These are phyloP conservation scores for Steinernema scapterisci DNA, from an alignment of 2,888 invertebrate species.

Conservation along the genomic window DNA sequence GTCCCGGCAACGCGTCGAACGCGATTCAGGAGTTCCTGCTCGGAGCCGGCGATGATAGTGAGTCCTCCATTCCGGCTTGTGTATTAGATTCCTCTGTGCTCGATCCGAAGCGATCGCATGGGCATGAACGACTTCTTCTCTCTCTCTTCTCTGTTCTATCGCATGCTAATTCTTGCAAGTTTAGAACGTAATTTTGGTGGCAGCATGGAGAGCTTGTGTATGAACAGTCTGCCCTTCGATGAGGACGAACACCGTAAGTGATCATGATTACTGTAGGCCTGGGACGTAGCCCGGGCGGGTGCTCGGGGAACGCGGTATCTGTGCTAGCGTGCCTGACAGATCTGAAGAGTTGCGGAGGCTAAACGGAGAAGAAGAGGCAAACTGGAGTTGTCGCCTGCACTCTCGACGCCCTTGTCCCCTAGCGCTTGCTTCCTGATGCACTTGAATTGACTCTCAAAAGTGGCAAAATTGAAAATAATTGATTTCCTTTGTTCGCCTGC, in stretches of 20 bases:
- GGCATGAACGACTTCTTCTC: not conserved
- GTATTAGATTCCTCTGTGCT: not conserved
- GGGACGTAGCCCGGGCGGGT: no score
- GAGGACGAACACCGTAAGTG: constrained; percentile 39
- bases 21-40: constrained; percentile 47
- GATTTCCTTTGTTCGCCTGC: not conserved
- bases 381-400: no score
- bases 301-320: no score
- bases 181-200: constrained; percentile 68
- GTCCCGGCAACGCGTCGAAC: constrained; percentile 57
- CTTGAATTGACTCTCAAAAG: not conserved
- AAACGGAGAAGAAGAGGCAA: no score
- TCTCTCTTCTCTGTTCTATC: constrained; percentile 31
- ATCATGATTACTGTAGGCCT: constrained; percentile 3
- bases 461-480: not conserved
- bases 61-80: not conserved
- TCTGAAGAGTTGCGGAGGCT: no score
- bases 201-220: constrained; percentile 61
- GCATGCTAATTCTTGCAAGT: constrained; percentile 38
- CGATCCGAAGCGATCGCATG: not conserved
- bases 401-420: not conserved
- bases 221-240: constrained; percentile 60
- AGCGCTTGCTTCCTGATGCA: not conserved
- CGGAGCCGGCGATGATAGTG: constrained; percentile 50
- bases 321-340: no score